Evolutionary conservation across 2,797 vertebrate species (phyloP).

Genomic region (Setipinna tenuifilis): DNA sequence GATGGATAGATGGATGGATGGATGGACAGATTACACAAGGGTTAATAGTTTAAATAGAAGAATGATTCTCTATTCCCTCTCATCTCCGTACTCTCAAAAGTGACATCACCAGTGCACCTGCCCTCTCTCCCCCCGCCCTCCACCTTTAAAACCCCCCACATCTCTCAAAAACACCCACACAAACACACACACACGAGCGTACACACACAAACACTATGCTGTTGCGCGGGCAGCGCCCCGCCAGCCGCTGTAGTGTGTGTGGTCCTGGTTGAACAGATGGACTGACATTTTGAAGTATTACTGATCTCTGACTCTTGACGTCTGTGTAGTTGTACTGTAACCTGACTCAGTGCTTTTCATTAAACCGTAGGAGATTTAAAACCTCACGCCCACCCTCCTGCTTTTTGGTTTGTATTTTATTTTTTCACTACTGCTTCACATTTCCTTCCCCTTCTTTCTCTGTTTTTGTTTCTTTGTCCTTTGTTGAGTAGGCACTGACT

Average conservation of each 20-base stretch:
- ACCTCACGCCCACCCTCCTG: slow-evolving; percentile 67
- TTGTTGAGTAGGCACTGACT: not conserved
- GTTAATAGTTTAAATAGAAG: slow-evolving; percentile 71
- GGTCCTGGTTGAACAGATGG: slow-evolving; percentile 63
- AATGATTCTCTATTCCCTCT: slow-evolving; percentile 56
- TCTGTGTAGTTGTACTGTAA: slow-evolving; percentile 81
- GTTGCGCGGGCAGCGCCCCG: slow-evolving; percentile 34
- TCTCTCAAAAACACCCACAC: slow-evolving; percentile 23
- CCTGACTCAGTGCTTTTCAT: slow-evolving; percentile 79
- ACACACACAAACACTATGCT: slow-evolving; percentile 27
- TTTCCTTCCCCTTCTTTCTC: not conserved
- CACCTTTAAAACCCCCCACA: slow-evolving; percentile 31
- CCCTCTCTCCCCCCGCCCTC: slow-evolving; percentile 46
- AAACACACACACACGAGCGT: slow-evolving; percentile 29
- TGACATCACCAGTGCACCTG: slow-evolving; percentile 69
- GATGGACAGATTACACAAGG: slow-evolving; percentile 54
- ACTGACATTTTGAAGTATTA: slow-evolving; percentile 65
- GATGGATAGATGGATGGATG: slow-evolving; percentile 14
- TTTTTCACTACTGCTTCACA: not conserved
- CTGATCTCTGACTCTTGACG: slow-evolving; percentile 58
- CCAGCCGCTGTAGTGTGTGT: slow-evolving; percentile 43
- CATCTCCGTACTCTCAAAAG: slow-evolving; percentile 70
- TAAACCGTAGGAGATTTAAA: slow-evolving; percentile 84
- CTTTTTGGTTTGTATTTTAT: slow-evolving; percentile 57
- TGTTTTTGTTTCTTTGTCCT: not conserved